Evolutionary conservation across 2,113 vertebrate species (phyloP).

Genomic region (Isurus oxyrinchus): DNA sequence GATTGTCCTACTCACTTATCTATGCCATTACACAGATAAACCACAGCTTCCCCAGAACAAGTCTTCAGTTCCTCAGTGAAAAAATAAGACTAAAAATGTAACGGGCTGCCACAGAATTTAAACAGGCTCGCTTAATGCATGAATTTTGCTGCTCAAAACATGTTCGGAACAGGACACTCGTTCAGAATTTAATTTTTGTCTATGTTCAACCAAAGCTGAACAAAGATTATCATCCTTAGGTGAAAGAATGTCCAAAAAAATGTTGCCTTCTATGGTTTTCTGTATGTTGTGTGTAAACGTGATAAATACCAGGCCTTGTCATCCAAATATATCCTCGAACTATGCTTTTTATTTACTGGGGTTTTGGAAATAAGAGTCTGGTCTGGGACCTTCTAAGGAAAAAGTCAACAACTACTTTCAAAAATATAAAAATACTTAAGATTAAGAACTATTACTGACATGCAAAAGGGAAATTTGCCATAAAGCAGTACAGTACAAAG

Average conservation of each 20-base stretch:
- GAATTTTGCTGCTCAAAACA: not conserved
- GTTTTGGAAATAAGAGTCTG: not conserved
- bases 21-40: constrained; percentile 59
- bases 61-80: constrained; percentile 38
- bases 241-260: not conserved
- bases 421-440: not conserved
- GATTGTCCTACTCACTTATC: constrained; percentile 51
- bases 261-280: not conserved
- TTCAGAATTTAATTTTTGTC: not conserved
- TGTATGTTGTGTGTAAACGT: not conserved
- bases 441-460: not conserved
- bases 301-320: not conserved
- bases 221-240: not conserved
- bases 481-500: not conserved
- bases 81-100: not conserved
- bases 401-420: not conserved
- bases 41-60: constrained; percentile 67
- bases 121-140: not conserved
- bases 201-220: not conserved
- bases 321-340: not conserved
- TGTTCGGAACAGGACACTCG: too few species aligned
- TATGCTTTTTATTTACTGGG: not conserved
- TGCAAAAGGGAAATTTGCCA: not conserved
- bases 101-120: not conserved
- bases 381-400: not conserved